phyloP scores from a whole-genome alignment of 2,113 vertebrate species.

The Pipra filicauda region DNA sequence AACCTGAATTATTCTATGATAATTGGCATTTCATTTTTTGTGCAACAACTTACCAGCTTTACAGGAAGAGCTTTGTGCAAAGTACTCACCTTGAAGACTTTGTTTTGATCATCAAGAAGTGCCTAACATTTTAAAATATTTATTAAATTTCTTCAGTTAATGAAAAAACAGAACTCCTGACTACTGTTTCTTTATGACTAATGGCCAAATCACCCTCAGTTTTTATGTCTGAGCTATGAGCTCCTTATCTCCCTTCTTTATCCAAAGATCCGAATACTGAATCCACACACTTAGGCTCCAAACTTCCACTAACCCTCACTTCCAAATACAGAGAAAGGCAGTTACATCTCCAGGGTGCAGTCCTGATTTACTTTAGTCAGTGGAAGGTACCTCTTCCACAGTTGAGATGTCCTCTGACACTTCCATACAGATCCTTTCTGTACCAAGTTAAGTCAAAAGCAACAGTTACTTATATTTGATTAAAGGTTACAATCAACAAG shows the following conservation, averaged over 20 bases:
- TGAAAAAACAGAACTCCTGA: background rate
- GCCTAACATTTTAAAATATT: background rate
- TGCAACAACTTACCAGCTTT: background rate
- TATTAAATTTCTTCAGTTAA: background rate
- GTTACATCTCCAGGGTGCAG: background rate
- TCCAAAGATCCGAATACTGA: background rate
- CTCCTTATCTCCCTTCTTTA: background rate
- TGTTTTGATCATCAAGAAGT: background rate
- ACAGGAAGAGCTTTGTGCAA: background rate
- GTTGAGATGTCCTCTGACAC: background rate
- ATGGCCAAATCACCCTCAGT: background rate
- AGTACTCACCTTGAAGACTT: background rate
- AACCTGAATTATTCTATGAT: background rate
- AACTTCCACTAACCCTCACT: background rate
- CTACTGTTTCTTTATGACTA: background rate
- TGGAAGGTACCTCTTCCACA: background rate
- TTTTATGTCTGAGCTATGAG: background rate
- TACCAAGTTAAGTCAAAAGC: background rate
- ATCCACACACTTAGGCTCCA: background rate
- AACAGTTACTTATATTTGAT: conserved; percentile 15
- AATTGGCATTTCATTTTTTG: background rate
- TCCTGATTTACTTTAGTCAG: background rate
- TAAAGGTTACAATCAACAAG: conserved; percentile 3
- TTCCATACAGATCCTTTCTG: background rate
- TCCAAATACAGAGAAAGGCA: background rate